A percentile compares a stretch with the other conserved stretches of the same genome.
Evolutionary conservation across 2,888 invertebrate species (phyloP).

Genomic region (Meiosimyza platycephala): DNA sequence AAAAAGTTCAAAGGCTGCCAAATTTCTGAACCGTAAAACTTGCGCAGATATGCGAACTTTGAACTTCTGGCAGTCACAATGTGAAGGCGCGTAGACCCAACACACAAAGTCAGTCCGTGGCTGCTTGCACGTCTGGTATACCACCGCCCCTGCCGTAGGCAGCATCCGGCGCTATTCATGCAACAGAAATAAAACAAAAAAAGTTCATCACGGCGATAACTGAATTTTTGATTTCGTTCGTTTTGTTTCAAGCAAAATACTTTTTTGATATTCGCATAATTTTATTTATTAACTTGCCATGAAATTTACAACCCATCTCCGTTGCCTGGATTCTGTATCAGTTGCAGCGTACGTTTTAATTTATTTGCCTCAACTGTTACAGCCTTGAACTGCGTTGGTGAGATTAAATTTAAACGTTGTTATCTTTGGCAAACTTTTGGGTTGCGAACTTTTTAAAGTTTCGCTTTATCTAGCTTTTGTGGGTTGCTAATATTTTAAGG

Average conservation of each 20-base stretch:
- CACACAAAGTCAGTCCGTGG: not conserved
- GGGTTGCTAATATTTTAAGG: slow-evolving; percentile 9
- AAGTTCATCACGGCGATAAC: slow-evolving; percentile 5
- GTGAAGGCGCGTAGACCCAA: slow-evolving; percentile 2
- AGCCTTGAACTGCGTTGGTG: not conserved
- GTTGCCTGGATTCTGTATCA: not conserved
- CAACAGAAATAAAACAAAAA: not conserved
- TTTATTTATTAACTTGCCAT: slow-evolving; percentile 11
- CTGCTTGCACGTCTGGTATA: too few species aligned
- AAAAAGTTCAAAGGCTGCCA: slow-evolving; percentile 17
- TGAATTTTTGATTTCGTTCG: slow-evolving; percentile 5
- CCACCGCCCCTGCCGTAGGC: too few species aligned
- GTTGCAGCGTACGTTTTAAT: not conserved
- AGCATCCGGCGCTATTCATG: too few species aligned
- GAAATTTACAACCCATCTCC: not conserved
- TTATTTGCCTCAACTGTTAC: slow-evolving; percentile 11
- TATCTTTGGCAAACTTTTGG: slow-evolving; percentile 29
- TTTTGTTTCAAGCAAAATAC: slow-evolving; percentile 6
- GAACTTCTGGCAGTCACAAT: not conserved
- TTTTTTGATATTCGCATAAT: not conserved
- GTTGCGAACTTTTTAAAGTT: slow-evolving; percentile 19
- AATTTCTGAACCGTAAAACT: not conserved
- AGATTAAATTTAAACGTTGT: slow-evolving; percentile 33
- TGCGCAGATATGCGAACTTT: slow-evolving; percentile 20
- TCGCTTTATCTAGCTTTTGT: slow-evolving; percentile 17